Base-by-base conservation (phyloP, 2,113 vertebrate species). In the Oncorhynchus clarkii region DNA sequence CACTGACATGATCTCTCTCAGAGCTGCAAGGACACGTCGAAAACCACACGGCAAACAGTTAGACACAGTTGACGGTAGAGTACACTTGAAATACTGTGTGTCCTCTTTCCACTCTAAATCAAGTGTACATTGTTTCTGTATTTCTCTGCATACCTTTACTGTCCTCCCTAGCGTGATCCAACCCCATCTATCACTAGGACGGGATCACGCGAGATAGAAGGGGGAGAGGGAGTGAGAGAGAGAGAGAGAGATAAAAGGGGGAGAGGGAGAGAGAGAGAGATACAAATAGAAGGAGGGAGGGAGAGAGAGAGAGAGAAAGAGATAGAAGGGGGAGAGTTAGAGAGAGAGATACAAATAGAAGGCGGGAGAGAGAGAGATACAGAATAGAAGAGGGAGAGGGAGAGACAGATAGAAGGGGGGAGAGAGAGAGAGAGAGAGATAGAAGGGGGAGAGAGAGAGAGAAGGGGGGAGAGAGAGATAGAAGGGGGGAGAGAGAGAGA, bases 181-280 rank as follows among this genome's bases (percentile, higher is more conserved):
- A 57, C 18, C 71, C 70, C 67, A 77, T 74, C 51, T 68, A 65
- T 78, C 76, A 81, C 34, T 73, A 4, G 31, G 54, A 74, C 31
- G 79, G 14, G 3, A 39, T 16, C 27, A 62, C 8, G 13, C 1
- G 7, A 48, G 22, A 14, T 5, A 34, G 34, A 5, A 67, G 22
- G 54, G 34, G 8, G 8, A 39, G 34, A 39, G 34, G 7, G 34
- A 34, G 34, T 1, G 34, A 6, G 34, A 39, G 34, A 34, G 26
- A 26, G 26, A n/a, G n/a, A n/a, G 34, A 34, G 1, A 34, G 6
- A 2, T 0, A 6, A 1, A 6, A 6, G 5, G 0, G 31, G 1
- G 31, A 1, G 31, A 4, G 31, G 0, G 31, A 7, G 31, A 1
- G 5, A 7, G 5, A 7, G 34, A 34, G 5, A 39, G 6, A 34